These are phyloP conservation scores for Drosophila lacteicornis DNA, from an alignment of 1,140 invertebrate genomes.

Conservation along the genomic window DNA sequence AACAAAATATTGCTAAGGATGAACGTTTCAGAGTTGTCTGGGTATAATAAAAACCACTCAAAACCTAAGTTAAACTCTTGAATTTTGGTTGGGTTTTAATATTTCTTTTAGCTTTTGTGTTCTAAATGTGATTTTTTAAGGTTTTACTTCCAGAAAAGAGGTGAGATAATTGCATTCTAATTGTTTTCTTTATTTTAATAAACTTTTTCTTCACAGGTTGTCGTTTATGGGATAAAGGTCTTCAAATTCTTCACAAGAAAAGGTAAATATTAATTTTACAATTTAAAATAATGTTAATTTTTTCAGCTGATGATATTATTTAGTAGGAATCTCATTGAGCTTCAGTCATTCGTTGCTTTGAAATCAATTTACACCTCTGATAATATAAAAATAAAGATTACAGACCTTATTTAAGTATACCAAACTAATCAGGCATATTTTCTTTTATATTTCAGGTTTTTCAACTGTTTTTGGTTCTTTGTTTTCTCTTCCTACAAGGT, in stretches of 20 bases:
- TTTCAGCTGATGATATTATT: constrained; percentile 60
- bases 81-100: constrained; percentile 22
- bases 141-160: neutral
- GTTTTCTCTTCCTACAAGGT: constrained; percentile 22
- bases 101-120: constrained; percentile 39
- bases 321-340: constrained; percentile 88
- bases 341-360: constrained; percentile 77
- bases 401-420: neutral
- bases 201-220: neutral
- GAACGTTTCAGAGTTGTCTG: constrained; percentile 80
- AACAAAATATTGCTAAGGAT: constrained; percentile 77
- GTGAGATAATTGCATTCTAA: constrained; percentile 10
- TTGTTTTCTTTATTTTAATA: neutral
- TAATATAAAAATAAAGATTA: neutral
- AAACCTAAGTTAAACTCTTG: constrained; percentile 45
- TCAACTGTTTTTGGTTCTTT: neutral
- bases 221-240: too few relatives aligned
- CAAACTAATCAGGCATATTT: constrained; percentile 19
- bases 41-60: constrained; percentile 72
- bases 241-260: neutral
- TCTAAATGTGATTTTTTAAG: neutral
- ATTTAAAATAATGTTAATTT: neutral
- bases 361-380: constrained; percentile 73
- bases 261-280: constrained; percentile 37
- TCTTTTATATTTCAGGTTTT: constrained; percentile 26